phyloP scores from a whole-genome alignment of 2,888 invertebrate genomes.

The Portevinia maculata region DNA sequence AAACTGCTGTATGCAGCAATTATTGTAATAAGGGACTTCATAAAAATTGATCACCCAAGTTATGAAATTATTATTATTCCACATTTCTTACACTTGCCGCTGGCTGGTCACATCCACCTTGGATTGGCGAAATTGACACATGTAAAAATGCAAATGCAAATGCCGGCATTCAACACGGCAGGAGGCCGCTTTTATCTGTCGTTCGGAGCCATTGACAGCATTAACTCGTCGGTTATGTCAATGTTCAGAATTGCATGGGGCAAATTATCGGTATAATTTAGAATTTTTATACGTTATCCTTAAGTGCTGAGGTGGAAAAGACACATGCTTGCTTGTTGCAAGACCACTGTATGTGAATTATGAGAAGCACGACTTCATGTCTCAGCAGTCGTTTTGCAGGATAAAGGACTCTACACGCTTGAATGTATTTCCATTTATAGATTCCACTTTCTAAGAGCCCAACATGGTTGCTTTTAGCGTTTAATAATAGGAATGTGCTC shows the following conservation, averaged over 20 bases:
- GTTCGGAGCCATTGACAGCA: slow-evolving; percentile 28
- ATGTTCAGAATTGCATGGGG: slow-evolving; percentile 33
- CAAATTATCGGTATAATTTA: slow-evolving; percentile 55
- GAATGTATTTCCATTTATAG: too few relatives aligned
- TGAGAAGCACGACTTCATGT: background rate
- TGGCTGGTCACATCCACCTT: background rate
- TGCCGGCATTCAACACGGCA: slow-evolving; percentile 5
- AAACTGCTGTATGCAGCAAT: slow-evolving; percentile 38
- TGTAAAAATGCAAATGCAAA: slow-evolving; percentile 34
- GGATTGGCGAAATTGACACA: slow-evolving; percentile 20
- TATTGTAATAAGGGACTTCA: slow-evolving; percentile 22
- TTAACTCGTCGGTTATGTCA: slow-evolving; percentile 39
- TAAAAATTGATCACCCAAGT: slow-evolving; percentile 48
- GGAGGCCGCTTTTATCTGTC: slow-evolving; percentile 27
- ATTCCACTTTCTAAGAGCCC: too few relatives aligned
- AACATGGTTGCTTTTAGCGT: background rate
- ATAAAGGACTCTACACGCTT: slow-evolving; percentile 28
- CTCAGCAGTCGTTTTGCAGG: slow-evolving; percentile 49
- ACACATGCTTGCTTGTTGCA: slow-evolving; percentile 8
- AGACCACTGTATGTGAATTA: slow-evolving; percentile 1
- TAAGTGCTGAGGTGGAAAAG: slow-evolving; percentile 19
- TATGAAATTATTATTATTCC: slow-evolving; percentile 57
- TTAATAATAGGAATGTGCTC: slow-evolving; percentile 3
- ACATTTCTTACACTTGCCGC: background rate
- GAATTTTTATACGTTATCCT: slow-evolving; percentile 58